These are phyloP conservation scores for Desmodus rotundus DNA, from an alignment of 2,113 vertebrate species.

Conservation along the genomic window DNA sequence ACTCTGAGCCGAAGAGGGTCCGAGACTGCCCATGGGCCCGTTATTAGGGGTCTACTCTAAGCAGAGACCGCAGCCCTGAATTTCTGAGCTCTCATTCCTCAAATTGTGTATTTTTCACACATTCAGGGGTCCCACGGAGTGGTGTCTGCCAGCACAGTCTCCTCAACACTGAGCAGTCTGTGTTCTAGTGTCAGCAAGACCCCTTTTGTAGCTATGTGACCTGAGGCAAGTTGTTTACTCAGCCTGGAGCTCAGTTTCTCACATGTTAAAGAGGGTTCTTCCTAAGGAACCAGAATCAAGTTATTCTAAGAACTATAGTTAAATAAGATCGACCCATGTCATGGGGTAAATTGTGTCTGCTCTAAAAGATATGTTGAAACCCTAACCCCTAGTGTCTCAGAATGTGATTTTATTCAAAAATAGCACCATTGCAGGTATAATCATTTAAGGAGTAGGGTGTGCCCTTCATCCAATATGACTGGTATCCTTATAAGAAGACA, in stretches of 20 bases:
- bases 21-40: fast-evolving
- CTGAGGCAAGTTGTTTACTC: neutral
- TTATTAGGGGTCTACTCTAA: neutral
- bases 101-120: fast-evolving
- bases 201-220: neutral
- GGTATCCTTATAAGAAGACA: neutral
- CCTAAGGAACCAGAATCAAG: neutral
- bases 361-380: neutral
- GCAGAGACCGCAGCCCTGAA: neutral
- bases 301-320: neutral
- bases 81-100: neutral
- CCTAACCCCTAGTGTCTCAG: neutral
- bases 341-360: neutral
- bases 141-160: too few species aligned
- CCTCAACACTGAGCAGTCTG: neutral
- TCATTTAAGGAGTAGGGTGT: neutral
- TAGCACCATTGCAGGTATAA: neutral
- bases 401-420: neutral
- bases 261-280: neutral
- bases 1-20: neutral
- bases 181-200: neutral
- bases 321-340: neutral
- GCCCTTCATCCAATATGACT: neutral
- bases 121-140: too few species aligned
- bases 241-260: neutral